Evolutionary conservation across 2,888 invertebrate species (phyloP).

Genomic region (Rhimphoctona megacephalus): DNA sequence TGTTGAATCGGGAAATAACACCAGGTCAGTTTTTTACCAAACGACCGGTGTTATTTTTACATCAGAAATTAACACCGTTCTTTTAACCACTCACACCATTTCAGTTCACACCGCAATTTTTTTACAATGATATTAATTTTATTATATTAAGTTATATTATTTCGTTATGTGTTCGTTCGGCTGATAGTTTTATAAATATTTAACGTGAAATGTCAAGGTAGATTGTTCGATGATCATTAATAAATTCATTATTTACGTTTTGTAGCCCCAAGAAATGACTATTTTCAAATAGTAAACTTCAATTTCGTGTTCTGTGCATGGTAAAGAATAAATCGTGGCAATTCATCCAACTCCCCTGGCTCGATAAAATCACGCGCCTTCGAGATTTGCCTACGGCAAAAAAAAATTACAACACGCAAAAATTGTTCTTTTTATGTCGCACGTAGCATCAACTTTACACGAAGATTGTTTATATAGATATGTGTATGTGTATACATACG

Average conservation of each 20-base stretch:
- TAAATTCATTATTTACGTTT: background rate
- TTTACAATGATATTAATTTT: too few species aligned
- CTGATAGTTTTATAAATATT: too few species aligned
- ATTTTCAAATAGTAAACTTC: background rate
- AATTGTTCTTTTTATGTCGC: slow-evolving; percentile 28
- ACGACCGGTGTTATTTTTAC: too few species aligned
- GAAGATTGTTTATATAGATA: slow-evolving; percentile 30
- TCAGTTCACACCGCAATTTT: too few species aligned
- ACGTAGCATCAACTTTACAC: slow-evolving; percentile 38
- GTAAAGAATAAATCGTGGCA: background rate
- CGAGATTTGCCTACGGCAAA: slow-evolving; percentile 15
- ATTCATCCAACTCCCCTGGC: background rate
- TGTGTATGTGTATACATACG: background rate
- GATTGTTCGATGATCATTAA: background rate
- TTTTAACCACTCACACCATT: too few species aligned
- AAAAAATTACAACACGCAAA: slow-evolving; percentile 18
- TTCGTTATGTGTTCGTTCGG: too few species aligned
- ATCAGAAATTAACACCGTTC: too few species aligned
- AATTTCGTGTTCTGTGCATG: slow-evolving; percentile 15
- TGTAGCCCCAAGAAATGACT: background rate
- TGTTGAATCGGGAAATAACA: too few species aligned
- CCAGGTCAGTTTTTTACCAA: too few species aligned
- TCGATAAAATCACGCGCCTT: slow-evolving; percentile 20
- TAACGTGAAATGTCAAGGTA: too few species aligned
- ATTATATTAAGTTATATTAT: too few species aligned